A percentile compares a stretch with the other conserved stretches of the same genome.
These are phyloP conservation scores for Artibeus lituratus DNA, from an alignment of 2,797 vertebrate species.

Conservation along the genomic window DNA sequence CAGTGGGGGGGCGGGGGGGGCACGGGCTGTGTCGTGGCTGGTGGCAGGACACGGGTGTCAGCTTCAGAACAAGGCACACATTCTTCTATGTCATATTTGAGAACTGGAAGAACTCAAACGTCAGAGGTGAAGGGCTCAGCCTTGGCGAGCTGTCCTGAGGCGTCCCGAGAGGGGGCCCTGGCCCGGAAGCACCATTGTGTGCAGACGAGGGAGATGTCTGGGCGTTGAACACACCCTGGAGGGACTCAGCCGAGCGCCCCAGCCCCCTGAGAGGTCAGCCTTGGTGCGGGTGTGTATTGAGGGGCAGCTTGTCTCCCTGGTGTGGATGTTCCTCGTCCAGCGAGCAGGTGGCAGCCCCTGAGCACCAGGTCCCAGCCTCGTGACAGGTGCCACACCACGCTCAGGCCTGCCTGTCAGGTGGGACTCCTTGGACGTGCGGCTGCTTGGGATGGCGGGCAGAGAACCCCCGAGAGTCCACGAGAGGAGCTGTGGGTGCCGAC, in stretches of 20 bases:
- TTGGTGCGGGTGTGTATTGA: rapidly evolving
- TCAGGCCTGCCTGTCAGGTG: too few species aligned
- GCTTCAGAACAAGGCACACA: rapidly evolving
- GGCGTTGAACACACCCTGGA: background rate
- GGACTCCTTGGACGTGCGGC: background rate
- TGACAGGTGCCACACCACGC: rapidly evolving
- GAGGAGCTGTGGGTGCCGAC: rapidly evolving
- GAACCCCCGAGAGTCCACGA: rapidly evolving
- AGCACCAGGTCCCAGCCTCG: rapidly evolving
- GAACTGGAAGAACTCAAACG: background rate
- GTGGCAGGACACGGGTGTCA: rapidly evolving
- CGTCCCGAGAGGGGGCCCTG: background rate
- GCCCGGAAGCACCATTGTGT: rapidly evolving
- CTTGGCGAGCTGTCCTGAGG: background rate
- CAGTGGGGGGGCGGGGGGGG: background rate
- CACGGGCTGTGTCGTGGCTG: rapidly evolving
- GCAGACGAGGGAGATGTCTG: rapidly evolving
- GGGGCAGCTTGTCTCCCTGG: rapidly evolving
- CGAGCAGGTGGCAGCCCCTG: rapidly evolving
- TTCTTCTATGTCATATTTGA: rapidly evolving
- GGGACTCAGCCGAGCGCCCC: background rate
- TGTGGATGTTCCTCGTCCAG: rapidly evolving
- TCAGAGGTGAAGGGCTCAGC: background rate
- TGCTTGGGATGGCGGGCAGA: background rate
- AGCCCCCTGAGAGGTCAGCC: rapidly evolving